Percentiles rank a stretch among this genome's conserved stretches.
phyloP scores from a whole-genome alignment of 1,140 invertebrate genomes.

The Antheraea pernyi region DNA sequence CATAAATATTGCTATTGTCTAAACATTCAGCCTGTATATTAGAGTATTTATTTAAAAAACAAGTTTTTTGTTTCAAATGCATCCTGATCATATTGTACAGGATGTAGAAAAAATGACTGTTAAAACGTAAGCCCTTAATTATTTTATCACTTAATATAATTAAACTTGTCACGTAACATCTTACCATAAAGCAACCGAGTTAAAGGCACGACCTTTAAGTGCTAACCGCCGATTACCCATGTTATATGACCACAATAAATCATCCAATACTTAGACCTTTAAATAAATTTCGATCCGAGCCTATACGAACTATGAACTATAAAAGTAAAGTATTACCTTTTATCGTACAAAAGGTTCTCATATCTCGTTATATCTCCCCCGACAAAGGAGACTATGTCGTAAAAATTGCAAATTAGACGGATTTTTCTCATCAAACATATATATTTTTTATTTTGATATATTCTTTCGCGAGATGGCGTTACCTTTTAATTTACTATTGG shows the following conservation, averaged over 20 bases:
- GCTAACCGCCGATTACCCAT: constrained; percentile 67
- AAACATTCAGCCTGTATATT: too few relatives aligned
- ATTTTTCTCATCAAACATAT: background rate
- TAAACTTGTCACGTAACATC: constrained; percentile 30
- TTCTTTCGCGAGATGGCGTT: too few relatives aligned
- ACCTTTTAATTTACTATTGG: too few relatives aligned
- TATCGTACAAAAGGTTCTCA: constrained; percentile 59
- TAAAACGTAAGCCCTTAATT: background rate
- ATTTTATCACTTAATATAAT: background rate
- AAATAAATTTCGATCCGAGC: constrained; percentile 36
- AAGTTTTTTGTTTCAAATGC: too few relatives aligned
- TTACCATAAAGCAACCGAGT: constrained; percentile 30
- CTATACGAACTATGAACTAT: constrained; percentile 69
- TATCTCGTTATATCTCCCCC: constrained; percentile 52
- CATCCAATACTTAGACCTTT: constrained; percentile 62
- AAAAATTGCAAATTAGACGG: constrained; percentile 63
- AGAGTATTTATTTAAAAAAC: too few relatives aligned
- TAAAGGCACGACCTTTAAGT: constrained; percentile 48
- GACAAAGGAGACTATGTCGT: constrained; percentile 55
- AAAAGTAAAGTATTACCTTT: constrained; percentile 69
- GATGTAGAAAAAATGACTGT: background rate
- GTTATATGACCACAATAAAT: constrained; percentile 72
- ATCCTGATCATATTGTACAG: too few relatives aligned
- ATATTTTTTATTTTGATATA: too few relatives aligned
- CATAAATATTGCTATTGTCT: too few relatives aligned